phyloP scores from a whole-genome alignment of 2,113 vertebrate species.

The Mystacornis crossleyi region DNA sequence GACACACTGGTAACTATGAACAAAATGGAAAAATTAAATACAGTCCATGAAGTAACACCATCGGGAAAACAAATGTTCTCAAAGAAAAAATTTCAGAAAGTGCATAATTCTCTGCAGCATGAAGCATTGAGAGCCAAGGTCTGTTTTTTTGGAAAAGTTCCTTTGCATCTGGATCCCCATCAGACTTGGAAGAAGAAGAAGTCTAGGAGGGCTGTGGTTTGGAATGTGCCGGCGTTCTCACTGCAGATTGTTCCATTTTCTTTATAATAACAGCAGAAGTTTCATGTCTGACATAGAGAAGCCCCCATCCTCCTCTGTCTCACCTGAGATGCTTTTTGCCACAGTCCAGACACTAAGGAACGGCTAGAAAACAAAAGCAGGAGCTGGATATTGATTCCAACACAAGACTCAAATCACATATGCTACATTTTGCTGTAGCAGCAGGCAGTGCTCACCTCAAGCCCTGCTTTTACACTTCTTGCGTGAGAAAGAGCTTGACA shows the following conservation, averaged over 20 bases:
- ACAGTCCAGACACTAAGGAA: background rate
- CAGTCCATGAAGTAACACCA: constrained; percentile 52
- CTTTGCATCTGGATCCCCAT: constrained; percentile 66
- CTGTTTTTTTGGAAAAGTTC: constrained; percentile 63
- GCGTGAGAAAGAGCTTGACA: background rate
- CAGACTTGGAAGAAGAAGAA: constrained; percentile 57
- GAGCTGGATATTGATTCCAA: background rate
- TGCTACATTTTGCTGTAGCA: background rate
- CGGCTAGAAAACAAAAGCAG: background rate
- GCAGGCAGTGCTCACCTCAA: background rate
- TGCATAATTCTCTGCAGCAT: constrained; percentile 56
- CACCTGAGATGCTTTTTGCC: background rate
- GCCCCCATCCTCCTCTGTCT: background rate
- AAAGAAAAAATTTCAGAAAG: constrained; percentile 56
- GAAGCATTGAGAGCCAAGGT: constrained; percentile 48
- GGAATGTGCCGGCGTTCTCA: constrained; percentile 33
- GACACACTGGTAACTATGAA: constrained; percentile 49
- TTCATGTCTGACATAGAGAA: background rate
- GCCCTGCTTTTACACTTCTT: background rate
- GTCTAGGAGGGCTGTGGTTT: constrained; percentile 61
- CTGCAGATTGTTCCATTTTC: constrained; percentile 19
- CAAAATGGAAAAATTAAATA: constrained; percentile 69
- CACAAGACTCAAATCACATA: background rate
- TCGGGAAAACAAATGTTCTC: constrained; percentile 67
- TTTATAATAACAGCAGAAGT: constrained; percentile 37